These are phyloP conservation scores for Portunus trituberculatus DNA, from an alignment of 1,140 invertebrate genomes.

Conservation along the genomic window DNA sequence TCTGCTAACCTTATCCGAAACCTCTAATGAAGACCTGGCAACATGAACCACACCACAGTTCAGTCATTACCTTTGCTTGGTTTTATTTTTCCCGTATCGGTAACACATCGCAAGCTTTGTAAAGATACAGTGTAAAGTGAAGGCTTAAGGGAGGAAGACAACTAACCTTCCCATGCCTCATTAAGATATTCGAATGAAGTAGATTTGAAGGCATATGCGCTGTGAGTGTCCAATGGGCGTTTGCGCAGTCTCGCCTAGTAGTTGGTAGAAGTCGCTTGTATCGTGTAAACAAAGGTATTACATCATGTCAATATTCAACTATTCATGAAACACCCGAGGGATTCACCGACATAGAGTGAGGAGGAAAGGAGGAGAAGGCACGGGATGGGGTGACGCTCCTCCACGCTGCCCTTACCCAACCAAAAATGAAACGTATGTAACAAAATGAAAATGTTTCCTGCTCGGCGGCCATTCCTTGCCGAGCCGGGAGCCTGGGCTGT, in stretches of 20 bases:
- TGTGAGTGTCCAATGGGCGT: neutral
- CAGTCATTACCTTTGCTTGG: neutral
- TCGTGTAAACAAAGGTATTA: neutral
- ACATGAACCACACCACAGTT: neutral
- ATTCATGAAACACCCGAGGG: neutral
- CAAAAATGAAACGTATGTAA: constrained; percentile 65
- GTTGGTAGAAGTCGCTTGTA: constrained; percentile 44
- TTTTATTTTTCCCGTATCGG: neutral
- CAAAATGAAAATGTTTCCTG: constrained; percentile 59
- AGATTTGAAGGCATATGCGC: constrained; percentile 66
- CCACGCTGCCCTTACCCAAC: neutral
- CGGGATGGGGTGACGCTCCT: neutral
- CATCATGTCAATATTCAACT: neutral
- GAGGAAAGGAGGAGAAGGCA: neutral
- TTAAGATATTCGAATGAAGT: constrained; percentile 57
- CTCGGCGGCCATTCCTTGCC: constrained; percentile 44
- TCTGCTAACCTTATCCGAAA: constrained; percentile 66
- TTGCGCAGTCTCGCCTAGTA: constrained; percentile 55
- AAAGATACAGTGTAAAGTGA: neutral
- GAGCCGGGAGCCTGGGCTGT: constrained; percentile 36
- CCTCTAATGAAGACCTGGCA: neutral
- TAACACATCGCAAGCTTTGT: neutral
- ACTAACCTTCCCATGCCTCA: neutral
- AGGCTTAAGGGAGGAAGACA: neutral
- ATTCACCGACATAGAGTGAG: neutral